Conservation (phyloP, 2,797 vertebrate genomes). For the Odontamblyopus lacepedii region DNA sequence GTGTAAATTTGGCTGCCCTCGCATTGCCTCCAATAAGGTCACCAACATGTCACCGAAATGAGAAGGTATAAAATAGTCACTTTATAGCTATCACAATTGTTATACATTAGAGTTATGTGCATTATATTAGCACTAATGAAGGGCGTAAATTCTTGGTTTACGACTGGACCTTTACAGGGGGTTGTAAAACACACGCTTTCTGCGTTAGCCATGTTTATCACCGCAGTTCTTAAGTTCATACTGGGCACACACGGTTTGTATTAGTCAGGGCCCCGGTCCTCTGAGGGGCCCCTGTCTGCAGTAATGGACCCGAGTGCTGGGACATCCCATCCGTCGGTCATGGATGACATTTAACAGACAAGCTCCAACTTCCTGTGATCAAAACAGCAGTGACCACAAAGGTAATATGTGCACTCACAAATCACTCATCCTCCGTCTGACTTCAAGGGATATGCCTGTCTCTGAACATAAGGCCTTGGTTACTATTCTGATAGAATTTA, state of each 20-base stretch:
- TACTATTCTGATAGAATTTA: conserved; percentile 16
- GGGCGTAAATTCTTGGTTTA: conserved; percentile 84
- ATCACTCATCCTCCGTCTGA: conserved; percentile 51
- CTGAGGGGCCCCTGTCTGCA: conserved; percentile 62
- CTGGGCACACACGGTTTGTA: conserved; percentile 78
- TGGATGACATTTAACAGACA: conserved; percentile 77
- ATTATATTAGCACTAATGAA: conserved; percentile 87
- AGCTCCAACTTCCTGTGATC: conserved; percentile 67
- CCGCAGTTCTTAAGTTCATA: conserved; percentile 74
- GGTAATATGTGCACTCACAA: conserved; percentile 59
- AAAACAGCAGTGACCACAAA: conserved; percentile 55
- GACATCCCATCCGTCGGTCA: conserved; percentile 60
- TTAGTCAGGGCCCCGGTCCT: conserved; percentile 76
- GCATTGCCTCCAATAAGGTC: conserved; percentile 75
- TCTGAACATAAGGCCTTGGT: conserved; percentile 22
- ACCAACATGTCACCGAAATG: conserved; percentile 80
- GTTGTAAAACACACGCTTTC: conserved; percentile 84
- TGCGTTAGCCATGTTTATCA: conserved; percentile 79
- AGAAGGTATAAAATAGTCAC: conserved; percentile 81
- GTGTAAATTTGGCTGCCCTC: conserved; percentile 79
- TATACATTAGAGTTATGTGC: conserved; percentile 84
- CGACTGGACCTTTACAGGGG: conserved; percentile 78
- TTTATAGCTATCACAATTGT: conserved; percentile 86
- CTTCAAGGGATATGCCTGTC: conserved; percentile 23
- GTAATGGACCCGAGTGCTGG: conserved; percentile 60